Base-by-base conservation (phyloP, 2,888 invertebrate species). In the Rutpela maculata region DNA sequence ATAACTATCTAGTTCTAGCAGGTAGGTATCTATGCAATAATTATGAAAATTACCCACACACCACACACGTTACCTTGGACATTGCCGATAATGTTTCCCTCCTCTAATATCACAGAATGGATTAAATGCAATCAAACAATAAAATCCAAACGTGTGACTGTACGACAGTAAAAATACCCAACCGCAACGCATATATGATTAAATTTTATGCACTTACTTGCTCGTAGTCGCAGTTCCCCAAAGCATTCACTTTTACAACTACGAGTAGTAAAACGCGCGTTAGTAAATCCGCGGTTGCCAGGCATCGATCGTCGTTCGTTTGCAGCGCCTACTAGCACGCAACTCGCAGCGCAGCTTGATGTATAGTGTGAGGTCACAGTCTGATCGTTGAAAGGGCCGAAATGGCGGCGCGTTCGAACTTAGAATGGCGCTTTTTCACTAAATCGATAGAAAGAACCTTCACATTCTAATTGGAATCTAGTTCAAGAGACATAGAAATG, bases 401-500 rank as follows among this genome's bases (percentile, higher is more conserved):
- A 60, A 56, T 26, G 57, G 73, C 5, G 57, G 57, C n/a, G 66
- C 3, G 18, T 11, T 22, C 63, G 35, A 56, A 65, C 67, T 82
- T 80, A 82, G 83, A 83, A 68, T 78, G 81, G 66, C 65, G 55
- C 65, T 50, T 74, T 78, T 74, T 68, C 73, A 63, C 74, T 62
- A 62, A 80, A 81, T 83, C 81, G 73, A 82, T 82, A 78, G 76
- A 77, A 74, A 65, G 72, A 31, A 77, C 75, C 74, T 68, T 82
- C 83, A 83, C 84, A 83, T 79, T 84, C 84, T 84, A 81, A 84
- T 66, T 18, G 72, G 75, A 81, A 81, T 80, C 80, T 83, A 82
- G 83, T 81, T 82, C 83, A 84, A 82, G 81, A 79, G 81, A 77
- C 73, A 74, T 70, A 71, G 78, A 74, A 76, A 81, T 69, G 67